phyloP scores from a whole-genome alignment of 2,113 vertebrate genomes.

The Kryptolebias marmoratus region DNA sequence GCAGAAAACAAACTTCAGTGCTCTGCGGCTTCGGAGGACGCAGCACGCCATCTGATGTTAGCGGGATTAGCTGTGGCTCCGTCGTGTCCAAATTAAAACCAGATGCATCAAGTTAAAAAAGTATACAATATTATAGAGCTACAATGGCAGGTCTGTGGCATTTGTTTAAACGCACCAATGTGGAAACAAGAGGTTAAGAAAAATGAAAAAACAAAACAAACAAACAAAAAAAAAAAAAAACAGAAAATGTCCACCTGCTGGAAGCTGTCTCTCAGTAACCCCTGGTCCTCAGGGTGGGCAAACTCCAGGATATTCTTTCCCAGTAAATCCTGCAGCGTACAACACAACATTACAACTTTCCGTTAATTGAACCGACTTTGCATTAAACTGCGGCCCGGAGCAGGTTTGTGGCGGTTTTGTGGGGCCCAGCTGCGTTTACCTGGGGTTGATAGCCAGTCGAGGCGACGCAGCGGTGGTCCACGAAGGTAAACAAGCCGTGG shows the following conservation, averaged over 20 bases:
- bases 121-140: neutral
- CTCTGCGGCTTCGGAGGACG: too few relatives aligned
- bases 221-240: neutral
- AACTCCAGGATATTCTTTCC: conserved; percentile 96
- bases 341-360: neutral
- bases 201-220: neutral
- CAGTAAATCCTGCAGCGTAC: conserved; percentile 86
- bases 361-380: neutral
- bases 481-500: conserved; percentile 92
- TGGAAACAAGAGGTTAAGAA: neutral
- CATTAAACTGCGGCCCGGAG: neutral
- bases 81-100: neutral
- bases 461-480: conserved; percentile 92
- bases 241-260: conserved; percentile 81
- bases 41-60: neutral
- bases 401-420: neutral
- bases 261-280: conserved; percentile 93
- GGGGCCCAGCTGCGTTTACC: conserved; percentile 72
- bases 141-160: neutral
- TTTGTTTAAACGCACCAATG: neutral
- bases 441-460: conserved; percentile 94
- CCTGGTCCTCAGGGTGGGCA: conserved; percentile 93
- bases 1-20: neutral
- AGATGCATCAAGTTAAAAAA: neutral
- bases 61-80: neutral